phyloP scores from a whole-genome alignment of 2,888 invertebrate genomes.

The Eristalinus aeneus region DNA sequence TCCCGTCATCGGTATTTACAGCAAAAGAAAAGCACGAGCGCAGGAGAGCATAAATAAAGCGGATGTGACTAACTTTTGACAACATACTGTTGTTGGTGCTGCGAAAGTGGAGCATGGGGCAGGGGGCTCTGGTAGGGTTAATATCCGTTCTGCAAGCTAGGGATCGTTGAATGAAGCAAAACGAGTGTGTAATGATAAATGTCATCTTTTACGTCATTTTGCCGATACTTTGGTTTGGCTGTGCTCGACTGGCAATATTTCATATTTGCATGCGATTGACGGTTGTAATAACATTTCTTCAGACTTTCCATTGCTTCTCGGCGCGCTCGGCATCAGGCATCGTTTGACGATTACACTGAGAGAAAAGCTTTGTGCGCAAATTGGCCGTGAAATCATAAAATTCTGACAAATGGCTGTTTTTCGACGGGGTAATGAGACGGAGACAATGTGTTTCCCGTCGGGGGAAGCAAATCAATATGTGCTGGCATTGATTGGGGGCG shows the following conservation, averaged over 20 bases:
- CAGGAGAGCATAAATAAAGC: background rate
- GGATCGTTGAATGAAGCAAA: background rate
- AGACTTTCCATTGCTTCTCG: background rate
- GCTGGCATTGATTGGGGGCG: background rate
- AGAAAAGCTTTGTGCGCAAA: conserved; percentile 45
- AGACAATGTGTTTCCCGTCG: background rate
- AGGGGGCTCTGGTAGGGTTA: background rate
- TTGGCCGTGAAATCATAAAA: conserved; percentile 53
- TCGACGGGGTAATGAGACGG: conserved; percentile 3
- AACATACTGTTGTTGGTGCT: conserved; percentile 23
- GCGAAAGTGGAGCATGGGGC: background rate
- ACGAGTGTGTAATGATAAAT: conserved; percentile 49
- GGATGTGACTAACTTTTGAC: conserved; percentile 49
- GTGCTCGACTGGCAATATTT: conserved; percentile 43
- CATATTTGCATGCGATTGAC: conserved; percentile 59
- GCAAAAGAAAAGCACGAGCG: background rate
- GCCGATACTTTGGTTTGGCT: conserved; percentile 42
- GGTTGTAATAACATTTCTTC: conserved; percentile 44
- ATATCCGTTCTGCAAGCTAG: conserved; percentile 9
- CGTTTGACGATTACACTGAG: conserved; percentile 42
- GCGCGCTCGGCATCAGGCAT: background rate
- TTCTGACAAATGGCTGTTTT: conserved; percentile 33
- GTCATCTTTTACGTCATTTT: conserved; percentile 50
- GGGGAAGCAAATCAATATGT: background rate
- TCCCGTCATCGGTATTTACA: conserved; percentile 59